phyloP scores from a whole-genome alignment of 2,888 invertebrate genomes.

The Netelia inedita region DNA sequence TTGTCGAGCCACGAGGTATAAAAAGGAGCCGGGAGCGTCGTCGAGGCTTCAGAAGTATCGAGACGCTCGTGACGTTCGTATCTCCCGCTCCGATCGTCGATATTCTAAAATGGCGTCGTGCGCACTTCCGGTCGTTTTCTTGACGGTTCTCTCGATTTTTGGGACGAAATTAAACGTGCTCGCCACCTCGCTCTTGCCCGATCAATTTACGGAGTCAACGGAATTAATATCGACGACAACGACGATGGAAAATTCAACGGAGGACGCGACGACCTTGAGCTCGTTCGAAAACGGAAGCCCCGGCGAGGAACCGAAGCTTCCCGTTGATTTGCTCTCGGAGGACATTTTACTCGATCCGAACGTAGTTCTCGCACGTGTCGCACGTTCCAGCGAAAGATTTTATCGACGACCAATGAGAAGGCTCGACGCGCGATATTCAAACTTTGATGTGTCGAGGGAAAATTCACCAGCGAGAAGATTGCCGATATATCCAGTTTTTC shows the following conservation, averaged over 20 bases:
- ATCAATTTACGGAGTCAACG: too few relatives aligned
- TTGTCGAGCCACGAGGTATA: constrained; percentile 30
- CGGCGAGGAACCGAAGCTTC: constrained; percentile 62
- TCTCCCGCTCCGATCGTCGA: background rate
- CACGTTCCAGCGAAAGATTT: constrained; percentile 51
- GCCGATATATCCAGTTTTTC: constrained; percentile 76
- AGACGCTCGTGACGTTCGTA: constrained; percentile 16
- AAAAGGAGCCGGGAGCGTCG: constrained; percentile 26
- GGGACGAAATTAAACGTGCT: too few relatives aligned
- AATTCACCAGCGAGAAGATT: constrained; percentile 42
- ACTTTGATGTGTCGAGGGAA: background rate
- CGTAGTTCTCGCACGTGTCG: constrained; percentile 71
- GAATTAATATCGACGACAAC: too few relatives aligned
- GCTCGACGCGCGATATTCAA: constrained; percentile 12
- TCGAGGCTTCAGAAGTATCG: constrained; percentile 52
- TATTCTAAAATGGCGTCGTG: background rate
- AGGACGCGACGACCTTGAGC: too few relatives aligned
- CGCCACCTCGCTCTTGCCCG: too few relatives aligned
- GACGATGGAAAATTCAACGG: too few relatives aligned
- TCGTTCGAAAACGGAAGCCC: background rate
- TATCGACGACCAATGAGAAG: constrained; percentile 40
- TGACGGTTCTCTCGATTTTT: background rate
- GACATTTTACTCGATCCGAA: constrained; percentile 74
- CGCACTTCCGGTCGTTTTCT: background rate
- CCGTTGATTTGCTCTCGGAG: constrained; percentile 70